phyloP scores from a whole-genome alignment of 2,797 vertebrate genomes.

The Coregonus suidteri region DNA sequence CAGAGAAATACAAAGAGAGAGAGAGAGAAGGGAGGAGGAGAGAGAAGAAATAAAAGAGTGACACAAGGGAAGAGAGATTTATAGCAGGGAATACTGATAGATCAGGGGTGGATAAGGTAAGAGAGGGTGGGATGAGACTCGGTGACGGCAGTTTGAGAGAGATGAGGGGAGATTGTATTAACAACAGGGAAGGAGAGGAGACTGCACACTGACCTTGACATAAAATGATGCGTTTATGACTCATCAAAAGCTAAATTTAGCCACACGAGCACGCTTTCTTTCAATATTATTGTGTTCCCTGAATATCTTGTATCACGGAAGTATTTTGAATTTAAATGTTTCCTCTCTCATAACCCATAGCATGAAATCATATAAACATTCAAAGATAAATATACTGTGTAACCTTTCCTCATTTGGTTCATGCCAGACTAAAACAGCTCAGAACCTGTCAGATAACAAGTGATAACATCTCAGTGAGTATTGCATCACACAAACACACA shows the following conservation, averaged over 20 bases:
- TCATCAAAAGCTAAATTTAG: not conserved
- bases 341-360: no score
- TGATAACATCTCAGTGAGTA: no score
- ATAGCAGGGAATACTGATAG: not conserved
- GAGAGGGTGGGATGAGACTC: not conserved
- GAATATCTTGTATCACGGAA: not conserved
- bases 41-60: not conserved
- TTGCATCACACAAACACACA: no score
- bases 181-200: not conserved
- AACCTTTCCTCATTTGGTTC: no score
- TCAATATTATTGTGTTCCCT: not conserved
- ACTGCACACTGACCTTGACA: not conserved
- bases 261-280: not conserved
- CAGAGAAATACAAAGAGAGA: not conserved
- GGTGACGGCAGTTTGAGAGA: not conserved
- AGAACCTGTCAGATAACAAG: no score
- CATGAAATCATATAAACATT: no score
- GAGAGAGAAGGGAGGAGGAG: constrained; percentile 4
- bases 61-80: constrained; percentile 1
- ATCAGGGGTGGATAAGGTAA: not conserved
- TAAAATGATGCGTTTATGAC: not conserved
- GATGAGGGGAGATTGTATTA: not conserved
- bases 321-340: not conserved
- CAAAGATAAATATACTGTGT: no score
- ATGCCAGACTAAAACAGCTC: no score